These are phyloP conservation scores for Rhynchotus rufescens DNA, from an alignment of 2,797 vertebrate genomes.

Conservation along the genomic window DNA sequence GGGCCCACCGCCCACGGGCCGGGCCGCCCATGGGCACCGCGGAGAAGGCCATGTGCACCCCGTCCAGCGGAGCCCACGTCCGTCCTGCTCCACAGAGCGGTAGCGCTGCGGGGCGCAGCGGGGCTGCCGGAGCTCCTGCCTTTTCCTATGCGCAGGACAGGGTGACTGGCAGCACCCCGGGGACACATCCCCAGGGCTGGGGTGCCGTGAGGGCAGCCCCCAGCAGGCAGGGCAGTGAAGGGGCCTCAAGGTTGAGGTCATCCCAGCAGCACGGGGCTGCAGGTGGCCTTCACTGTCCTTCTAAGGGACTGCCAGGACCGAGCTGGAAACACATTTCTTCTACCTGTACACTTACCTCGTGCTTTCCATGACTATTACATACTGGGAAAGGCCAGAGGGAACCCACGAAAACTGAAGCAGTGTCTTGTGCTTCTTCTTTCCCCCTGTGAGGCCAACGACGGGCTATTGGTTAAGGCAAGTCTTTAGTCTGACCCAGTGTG, in stretches of 20 bases:
- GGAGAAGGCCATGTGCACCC: too few relatives aligned
- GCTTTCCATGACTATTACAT: neutral
- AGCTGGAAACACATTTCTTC: neutral
- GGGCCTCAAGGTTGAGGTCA: constrained; percentile 11
- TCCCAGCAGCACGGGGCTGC: neutral
- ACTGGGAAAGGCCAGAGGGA: neutral
- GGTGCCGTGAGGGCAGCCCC: neutral
- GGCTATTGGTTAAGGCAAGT: neutral
- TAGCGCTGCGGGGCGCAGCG: neutral
- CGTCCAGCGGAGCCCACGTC: neutral
- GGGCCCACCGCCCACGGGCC: neutral
- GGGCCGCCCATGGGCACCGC: neutral
- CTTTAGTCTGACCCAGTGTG: neutral
- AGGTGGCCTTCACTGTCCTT: neutral
- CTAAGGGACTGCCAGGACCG: neutral
- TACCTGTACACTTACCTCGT: neutral
- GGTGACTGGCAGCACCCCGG: neutral
- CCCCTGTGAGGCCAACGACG: neutral
- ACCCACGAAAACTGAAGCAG: neutral
- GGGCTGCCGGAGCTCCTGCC: too few relatives aligned
- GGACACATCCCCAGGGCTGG: neutral
- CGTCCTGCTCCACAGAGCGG: neutral
- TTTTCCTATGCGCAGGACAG: neutral
- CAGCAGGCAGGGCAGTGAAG: neutral
- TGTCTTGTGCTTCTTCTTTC: rapidly evolving